Percentiles rank a stretch among this genome's conserved stretches.
Evolutionary conservation across 2,113 vertebrate species (phyloP).

Genomic region (Cyanocitta stelleri): DNA sequence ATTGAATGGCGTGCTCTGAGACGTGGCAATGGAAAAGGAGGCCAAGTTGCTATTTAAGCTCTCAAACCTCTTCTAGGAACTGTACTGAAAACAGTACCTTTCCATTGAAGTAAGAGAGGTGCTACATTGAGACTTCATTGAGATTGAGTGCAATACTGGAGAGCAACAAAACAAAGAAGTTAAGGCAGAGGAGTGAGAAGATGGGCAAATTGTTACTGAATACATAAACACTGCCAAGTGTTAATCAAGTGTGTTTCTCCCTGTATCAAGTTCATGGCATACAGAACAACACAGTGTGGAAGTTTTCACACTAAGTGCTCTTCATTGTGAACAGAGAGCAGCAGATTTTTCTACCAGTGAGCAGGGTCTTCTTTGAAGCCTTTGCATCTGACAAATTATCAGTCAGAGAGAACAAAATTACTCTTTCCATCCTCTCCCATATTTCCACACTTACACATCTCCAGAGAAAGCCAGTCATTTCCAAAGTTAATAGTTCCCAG

Average conservation of each 20-base stretch:
- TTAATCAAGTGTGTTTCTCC: background rate
- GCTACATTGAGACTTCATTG: background rate
- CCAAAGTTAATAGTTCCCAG: background rate
- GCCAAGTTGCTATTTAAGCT: background rate
- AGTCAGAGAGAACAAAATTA: background rate
- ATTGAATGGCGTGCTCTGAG: fast-evolving
- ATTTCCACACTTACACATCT: background rate
- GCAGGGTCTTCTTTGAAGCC: background rate
- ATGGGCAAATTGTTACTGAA: background rate
- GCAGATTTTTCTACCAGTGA: background rate
- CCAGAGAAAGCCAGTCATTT: background rate
- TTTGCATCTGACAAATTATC: background rate
- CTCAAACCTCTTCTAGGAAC: background rate
- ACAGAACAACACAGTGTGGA: background rate
- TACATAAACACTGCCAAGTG: background rate
- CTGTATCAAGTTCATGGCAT: background rate
- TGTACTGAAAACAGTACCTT: background rate
- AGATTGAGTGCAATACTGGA: background rate
- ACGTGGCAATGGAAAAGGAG: background rate
- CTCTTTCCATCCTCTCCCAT: background rate
- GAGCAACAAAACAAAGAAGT: background rate
- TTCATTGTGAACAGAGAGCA: background rate
- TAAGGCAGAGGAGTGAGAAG: background rate
- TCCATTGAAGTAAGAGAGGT: background rate
- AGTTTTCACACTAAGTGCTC: background rate